Evolutionary conservation across 2,113 vertebrate species (phyloP), one percentile per base, ranked within the genome.

Genomic region (Tiliqua scincoides): DNA sequence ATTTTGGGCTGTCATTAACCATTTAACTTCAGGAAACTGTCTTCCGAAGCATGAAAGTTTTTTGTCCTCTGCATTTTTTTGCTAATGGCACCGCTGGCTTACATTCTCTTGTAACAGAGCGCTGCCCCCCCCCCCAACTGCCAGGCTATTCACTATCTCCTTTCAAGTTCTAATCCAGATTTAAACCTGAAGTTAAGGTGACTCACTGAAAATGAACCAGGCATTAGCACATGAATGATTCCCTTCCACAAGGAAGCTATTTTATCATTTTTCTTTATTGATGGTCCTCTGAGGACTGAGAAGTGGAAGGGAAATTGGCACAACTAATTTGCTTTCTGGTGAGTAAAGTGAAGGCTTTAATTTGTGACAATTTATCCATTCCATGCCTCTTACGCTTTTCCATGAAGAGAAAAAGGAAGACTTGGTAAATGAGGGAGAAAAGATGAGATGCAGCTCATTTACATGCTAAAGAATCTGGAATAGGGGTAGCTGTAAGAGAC

Each of bases 341-440:
- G 79, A 76, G 75, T 82, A 74, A 89, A 92, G 88, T 62, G 40
- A 61, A 25, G 25, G 20, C 35, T 32, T 87, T 59, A 63, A 27
- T 1, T 9, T 15, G n/a, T 62, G 73, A 77, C 79, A 20, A 67
- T 85, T 83, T 79, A 73, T 89, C 54, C 79, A 81, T 79, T 82
- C 35, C 75, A 35, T 77, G 25, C 83, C 27, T 65, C 82, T 85
- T 77, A 85, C 25, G 84, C 76, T 82, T 54, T 91, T 89, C 81
- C 86, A 91, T 90, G 32, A 61, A 78, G 57, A 87, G 92, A 89
- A 87, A 91, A 62, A 54, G 70, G 80, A 75, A 84, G 70, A 63
- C 59, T 72, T 85, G 25, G 43, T 88, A 91, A 92, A 91, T 85
- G 87, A 94, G 78, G 72, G 85, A 73, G 65, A 89, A 91, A 91